A percentile compares a stretch with the other conserved stretches of the same genome.
Conservation (phyloP, 1,140 invertebrate genomes). For the Trichonephila inaurata region DNA sequence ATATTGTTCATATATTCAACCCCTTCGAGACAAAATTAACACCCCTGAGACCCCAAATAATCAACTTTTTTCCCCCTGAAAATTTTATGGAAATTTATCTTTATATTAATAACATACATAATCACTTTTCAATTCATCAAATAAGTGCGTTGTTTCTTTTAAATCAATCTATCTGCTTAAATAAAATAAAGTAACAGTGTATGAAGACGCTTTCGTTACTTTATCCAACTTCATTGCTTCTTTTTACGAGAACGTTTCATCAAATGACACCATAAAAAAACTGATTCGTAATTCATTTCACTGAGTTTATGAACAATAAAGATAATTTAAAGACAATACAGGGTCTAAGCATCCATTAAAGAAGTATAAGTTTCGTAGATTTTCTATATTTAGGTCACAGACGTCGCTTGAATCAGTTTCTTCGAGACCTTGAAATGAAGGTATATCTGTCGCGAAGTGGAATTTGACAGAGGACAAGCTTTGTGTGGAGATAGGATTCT, state of each 20-base stretch:
- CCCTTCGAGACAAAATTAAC: too few relatives aligned
- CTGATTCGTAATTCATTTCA: background rate
- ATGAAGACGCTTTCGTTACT: background rate
- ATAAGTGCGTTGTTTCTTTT: too few relatives aligned
- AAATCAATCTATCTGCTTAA: too few relatives aligned
- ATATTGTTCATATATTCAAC: too few relatives aligned
- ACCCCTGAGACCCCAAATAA: too few relatives aligned
- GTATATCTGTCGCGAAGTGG: background rate
- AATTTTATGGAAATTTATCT: too few relatives aligned
- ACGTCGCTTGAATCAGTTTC: background rate
- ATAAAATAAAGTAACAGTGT: too few relatives aligned
- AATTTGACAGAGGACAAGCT: too few relatives aligned
- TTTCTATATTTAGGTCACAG: background rate
- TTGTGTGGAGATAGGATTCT: too few relatives aligned
- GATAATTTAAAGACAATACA: constrained; percentile 20
- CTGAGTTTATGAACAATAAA: constrained; percentile 29
- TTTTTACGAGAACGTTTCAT: constrained; percentile 15
- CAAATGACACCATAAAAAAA: constrained; percentile 25
- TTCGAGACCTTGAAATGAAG: constrained; percentile 1
- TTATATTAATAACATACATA: too few relatives aligned
- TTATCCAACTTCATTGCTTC: background rate
- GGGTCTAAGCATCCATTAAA: background rate
- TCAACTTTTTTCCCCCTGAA: too few relatives aligned
- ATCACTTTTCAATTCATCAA: too few relatives aligned
- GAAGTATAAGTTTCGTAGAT: background rate